Evolutionary conservation across 1,140 invertebrate species (phyloP), one percentile per base, ranked within the genome.

Genomic region (Coboldia fuscipes): DNA sequence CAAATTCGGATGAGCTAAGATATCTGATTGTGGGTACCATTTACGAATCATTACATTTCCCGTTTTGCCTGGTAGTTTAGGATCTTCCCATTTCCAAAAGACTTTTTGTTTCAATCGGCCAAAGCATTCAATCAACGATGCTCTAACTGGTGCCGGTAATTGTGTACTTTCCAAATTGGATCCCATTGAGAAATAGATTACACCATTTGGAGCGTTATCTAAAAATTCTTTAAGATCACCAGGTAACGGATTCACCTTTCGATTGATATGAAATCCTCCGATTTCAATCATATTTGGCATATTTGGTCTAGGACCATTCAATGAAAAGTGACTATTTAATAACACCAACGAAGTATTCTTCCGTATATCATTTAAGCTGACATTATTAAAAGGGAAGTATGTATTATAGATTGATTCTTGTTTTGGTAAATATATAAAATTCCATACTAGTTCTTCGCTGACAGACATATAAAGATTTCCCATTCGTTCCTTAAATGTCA

Each of bases 1-100:
- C 2, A 75, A 56, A 39, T 77, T 77, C 2, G 60, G 58, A 56
- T 78, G 73, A 21, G 63, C 75, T 39, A 78, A 48, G 39, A 78
- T 57, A 43, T 75, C 74, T 36, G 65, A 66, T 43, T 81, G 75
- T 0, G 75, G 75, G 3, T 76, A 47, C 75, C 76, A 80, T 29
- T 65, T 65, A 20, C 53, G 57, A 2, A 72, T 46, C 32, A 66
- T 57, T 0, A 81, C 56, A 55, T 80, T 80, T 0, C 51, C 40
- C 0, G 70, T 58, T 38, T 65, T 60, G 2, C 51, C 50, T 0
- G 59, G 50, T 2, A 70, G 40, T 16, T 47, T 42, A 2, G 66
- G 59, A 4, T 58, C 59, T 46, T 76, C 71, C 57, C 64, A 77
- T 45, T 77, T 78, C 72, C 68, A 74, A 0, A 77, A 40, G 0